Percentiles rank a stretch among this genome's conserved stretches.
phyloP scores from a whole-genome alignment of 2,888 invertebrate genomes.

The Melanostoma scalare region DNA sequence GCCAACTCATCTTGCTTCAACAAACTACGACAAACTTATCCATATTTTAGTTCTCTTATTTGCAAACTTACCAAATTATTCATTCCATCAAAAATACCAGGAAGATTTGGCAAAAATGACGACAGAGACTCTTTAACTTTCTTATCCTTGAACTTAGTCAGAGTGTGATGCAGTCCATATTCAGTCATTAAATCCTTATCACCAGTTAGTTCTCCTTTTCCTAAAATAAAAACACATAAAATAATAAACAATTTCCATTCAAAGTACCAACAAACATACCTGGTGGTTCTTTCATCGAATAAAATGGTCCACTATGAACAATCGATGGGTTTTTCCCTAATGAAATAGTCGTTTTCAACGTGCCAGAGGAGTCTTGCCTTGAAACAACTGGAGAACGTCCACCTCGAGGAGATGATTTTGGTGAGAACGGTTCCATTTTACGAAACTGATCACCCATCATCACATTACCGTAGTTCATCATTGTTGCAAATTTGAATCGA shows the following conservation, averaged over 20 bases:
- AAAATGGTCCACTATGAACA: conserved; percentile 98
- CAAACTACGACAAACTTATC: not conserved
- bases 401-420: conserved; percentile 97
- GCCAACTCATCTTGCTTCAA: conserved; percentile 46
- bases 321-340: conserved; percentile 98
- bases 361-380: conserved; percentile 97
- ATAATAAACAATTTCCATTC: not conserved
- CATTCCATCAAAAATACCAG: conserved; percentile 97
- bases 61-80: conserved; percentile 85
- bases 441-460: conserved; percentile 97
- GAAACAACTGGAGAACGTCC: conserved; percentile 97
- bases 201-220: conserved; percentile 95
- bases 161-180: conserved; percentile 97
- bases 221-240: conserved; percentile 81
- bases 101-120: conserved; percentile 96
- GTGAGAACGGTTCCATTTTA: conserved; percentile 96
- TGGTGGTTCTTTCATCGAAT: conserved; percentile 98
- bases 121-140: conserved; percentile 97
- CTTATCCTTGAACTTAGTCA: conserved; percentile 98
- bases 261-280: conserved; percentile 83
- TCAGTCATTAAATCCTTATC: conserved; percentile 98
- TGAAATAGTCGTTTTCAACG: conserved; percentile 98
- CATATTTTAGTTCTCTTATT: not conserved
- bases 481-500: conserved; percentile 73
- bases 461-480: conserved; percentile 84